Base-by-base conservation (phyloP, 2,888 invertebrate genomes). In the Oligia latruncula region DNA sequence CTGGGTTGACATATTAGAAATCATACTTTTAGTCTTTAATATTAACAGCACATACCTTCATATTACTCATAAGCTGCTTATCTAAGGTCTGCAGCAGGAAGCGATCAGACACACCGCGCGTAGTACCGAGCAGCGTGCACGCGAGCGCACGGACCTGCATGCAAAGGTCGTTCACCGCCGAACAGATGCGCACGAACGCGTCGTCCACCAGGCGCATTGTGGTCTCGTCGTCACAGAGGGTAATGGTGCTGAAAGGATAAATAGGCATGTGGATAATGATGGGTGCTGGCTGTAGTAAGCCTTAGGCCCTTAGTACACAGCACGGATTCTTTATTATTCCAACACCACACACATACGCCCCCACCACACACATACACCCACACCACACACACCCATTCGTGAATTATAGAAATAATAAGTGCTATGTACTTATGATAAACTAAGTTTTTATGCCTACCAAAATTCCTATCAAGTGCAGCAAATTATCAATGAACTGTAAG, bases 31-130 rank as follows among this genome's bases (percentile, higher is more conserved):
- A 66, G 15, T 43, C 0, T 43, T 66, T 43, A 23, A 66, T 23
- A 66, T 23, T 23, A 40, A 66, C 66, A 23, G 43, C 23, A 43
- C 40, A 11, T 60, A 71, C 98, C 97, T 98, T 98, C 98, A 99
- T 98, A 92, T 99, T 98, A 74, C 99, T 99, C 99, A 99, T 99
- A 46, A 99, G 97, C 93, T 99, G 99, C 95, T 99, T 99, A 93
- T 99, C 99, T 60, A 99, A 96, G 0, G 99, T 99, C 96, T 99
- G 99, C 92, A 99, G 98, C 76, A 99, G 97, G 95, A 99, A 99
- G 82, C 98, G 98, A 71, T 98, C 98, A 77, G 99, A 98, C 8
- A 99, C 99, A 74, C 97, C 97, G 71, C 98, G 98, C 97, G 99
- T 98, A 23, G 98, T 97, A 1, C 99, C 99, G 78, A 99, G 97